Evolutionary conservation across 2,888 invertebrate species (phyloP), one percentile per base, ranked within the genome.

Genomic region (Sipunculus nudus): DNA sequence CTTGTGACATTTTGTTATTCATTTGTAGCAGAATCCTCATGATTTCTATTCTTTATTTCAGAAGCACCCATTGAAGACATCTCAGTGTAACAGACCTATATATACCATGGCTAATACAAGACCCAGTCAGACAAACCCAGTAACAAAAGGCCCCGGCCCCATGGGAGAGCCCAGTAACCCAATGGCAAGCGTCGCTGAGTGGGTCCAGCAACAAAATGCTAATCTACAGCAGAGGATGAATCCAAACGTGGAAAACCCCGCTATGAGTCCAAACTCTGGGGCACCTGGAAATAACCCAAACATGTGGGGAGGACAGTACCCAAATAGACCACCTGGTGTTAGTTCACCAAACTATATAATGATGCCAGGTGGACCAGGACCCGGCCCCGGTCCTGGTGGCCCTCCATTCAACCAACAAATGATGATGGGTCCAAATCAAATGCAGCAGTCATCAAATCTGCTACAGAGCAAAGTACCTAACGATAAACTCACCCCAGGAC

Each of bases 401-500:
- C 62, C 41, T 35, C 53, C 4, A 35, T 52, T 38, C 28, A 39
- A 39, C 39, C 23, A 23, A 5, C 52, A 35, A n/a, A 29, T 39
- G 23, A 52, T 52, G 54, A 54, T 54, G 46, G 46, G 35, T 8
- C n/a, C 10, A 5, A n/a, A n/a, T n/a, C 21, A 43, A 8, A 54
- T 35, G 31, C 19, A n/a, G 19, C 31, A n/a, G n/a, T n/a, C n/a
- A n/a, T 60, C 68, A 45, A 77, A 78, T 63, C 64, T 80, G 55
- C 73, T 76, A 50, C 78, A 79, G 53, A 79, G 70, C 62, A 80
- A 80, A 73, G 79, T 80, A 41, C 79, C 81, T 6, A 78, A 83
- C 85, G 96, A 96, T 85, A 95, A 96, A 85, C 86, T 97, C 74
- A 97, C 97, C 54, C 96, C 96, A 35, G 94, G 96, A 82, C 96